Evolutionary conservation across 2,113 vertebrate genomes (phyloP), one percentile per base, ranked within the genome.

Genomic region (Dendropsophus ebraccatus): DNA sequence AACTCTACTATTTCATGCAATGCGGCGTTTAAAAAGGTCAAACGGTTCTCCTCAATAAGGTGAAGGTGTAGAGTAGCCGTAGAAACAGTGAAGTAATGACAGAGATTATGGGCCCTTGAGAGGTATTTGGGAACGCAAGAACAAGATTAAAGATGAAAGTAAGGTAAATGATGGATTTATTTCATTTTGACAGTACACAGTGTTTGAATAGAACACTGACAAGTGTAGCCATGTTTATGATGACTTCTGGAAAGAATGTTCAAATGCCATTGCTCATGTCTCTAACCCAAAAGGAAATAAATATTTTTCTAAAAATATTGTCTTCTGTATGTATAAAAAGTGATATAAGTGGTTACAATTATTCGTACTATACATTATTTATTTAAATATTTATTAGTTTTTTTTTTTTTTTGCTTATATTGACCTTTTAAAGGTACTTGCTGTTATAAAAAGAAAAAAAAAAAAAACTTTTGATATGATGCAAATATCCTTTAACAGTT

Each of bases 1-100:
- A 81, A 65, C 37, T 62, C 35, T 54, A 19, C n/a, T 65, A 23
- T 65, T 81, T 81, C 37, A 81, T 45, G n/a, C 35, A 65, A 62
- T 9, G 37, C 47, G 56, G 35, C 37, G 25, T 65, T 65, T 28
- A 47, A 65, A 80, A 81, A 81, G 78, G 37, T 81, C 56, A 81
- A 28, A 65, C 37, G 30, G 32, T 81, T 81, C 78, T 80, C 23
- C 56, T 47, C 45, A 81, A 28, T 28, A 65, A 47, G 37, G 30
- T 21, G 65, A 81, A 28, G 16, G 28, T 35, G 32, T 54, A 54
- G 30, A 54, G 25, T 5, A 25, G 37, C 16, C 13, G 23, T 28
- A 47, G 56, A 45, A 81, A 81, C 3, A 62, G 78, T 41, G 32
- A 25, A 81, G 25, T 62, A 62, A 65, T 47, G 35, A 16, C 58